Percentiles rank a stretch among this genome's conserved stretches.
These are phyloP conservation scores for Maconellicoccus hirsutus DNA, from an alignment of 1,140 invertebrate genomes.

Conservation along the genomic window DNA sequence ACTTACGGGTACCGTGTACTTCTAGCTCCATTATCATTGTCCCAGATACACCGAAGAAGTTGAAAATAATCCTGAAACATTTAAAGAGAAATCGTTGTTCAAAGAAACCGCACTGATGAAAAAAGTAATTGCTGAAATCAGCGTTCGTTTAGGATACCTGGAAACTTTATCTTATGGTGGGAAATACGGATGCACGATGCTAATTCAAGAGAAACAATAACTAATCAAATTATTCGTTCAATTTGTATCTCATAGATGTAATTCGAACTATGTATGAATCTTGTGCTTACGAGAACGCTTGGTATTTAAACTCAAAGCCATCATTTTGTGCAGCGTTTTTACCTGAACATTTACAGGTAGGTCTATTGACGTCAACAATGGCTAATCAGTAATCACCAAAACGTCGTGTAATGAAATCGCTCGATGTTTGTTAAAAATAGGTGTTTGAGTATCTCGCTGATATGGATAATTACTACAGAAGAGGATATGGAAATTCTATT, in stretches of 20 bases:
- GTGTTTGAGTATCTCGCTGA: slow-evolving; percentile 67
- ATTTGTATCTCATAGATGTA: slow-evolving; percentile 18
- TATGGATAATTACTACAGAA: slow-evolving; percentile 61
- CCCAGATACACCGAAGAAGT: background rate
- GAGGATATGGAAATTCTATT: slow-evolving; percentile 55
- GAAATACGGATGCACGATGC: background rate
- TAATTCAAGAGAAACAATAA: too few species aligned
- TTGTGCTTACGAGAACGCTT: slow-evolving; percentile 65
- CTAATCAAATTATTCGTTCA: too few species aligned
- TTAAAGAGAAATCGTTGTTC: slow-evolving; percentile 26
- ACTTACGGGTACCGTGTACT: too few species aligned
- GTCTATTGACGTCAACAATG: too few species aligned
- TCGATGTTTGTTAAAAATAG: too few species aligned
- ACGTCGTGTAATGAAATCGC: too few species aligned
- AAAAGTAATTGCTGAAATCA: slow-evolving; percentile 27
- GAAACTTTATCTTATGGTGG: slow-evolving; percentile 29
- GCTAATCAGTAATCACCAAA: too few species aligned
- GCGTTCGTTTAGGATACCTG: slow-evolving; percentile 29
- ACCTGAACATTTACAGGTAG: slow-evolving; percentile 25
- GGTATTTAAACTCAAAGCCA: slow-evolving; percentile 35
- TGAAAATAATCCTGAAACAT: background rate
- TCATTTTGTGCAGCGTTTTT: slow-evolving; percentile 28
- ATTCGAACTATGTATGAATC: slow-evolving; percentile 47
- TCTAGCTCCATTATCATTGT: background rate
- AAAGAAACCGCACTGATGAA: slow-evolving; percentile 22